Evolutionary conservation across 2,113 vertebrate species (phyloP).

Genomic region (Dromiciops gliroides): DNA sequence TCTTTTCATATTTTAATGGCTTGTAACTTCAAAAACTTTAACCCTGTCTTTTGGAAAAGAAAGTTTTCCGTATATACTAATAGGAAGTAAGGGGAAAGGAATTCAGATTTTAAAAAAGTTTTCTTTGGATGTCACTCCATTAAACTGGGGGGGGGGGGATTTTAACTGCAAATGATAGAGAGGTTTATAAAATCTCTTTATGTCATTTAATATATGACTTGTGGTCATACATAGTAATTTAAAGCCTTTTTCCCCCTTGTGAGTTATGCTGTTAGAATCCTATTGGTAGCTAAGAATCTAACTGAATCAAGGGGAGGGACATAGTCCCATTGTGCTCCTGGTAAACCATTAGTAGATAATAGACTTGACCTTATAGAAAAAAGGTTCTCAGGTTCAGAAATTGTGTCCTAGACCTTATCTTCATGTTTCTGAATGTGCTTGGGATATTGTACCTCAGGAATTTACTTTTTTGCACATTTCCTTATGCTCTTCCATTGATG

Average conservation of each 20-base stretch:
- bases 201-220: not conserved
- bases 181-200: not conserved
- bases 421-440: constrained; percentile 43
- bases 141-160: not conserved
- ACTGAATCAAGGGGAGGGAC: not conserved
- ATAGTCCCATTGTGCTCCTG: constrained; percentile 17
- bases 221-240: not conserved
- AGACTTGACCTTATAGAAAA: constrained; percentile 18
- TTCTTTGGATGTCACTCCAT: not conserved
- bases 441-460: constrained; percentile 32
- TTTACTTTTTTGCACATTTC: not conserved
- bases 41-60: not conserved
- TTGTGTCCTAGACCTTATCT: not conserved
- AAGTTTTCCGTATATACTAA: not conserved
- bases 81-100: not conserved
- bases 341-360: constrained; percentile 32
- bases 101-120: not conserved
- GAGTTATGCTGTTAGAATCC: not conserved
- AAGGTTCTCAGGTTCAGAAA: constrained; percentile 46
- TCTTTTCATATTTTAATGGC: not conserved
- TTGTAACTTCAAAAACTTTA: not conserved
- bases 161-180: too few relatives aligned
- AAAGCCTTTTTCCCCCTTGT: not conserved
- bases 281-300: not conserved
- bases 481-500: constrained; percentile 25